These are phyloP conservation scores for Cataglyphis cursor DNA, from an alignment of 2,888 invertebrate genomes.

Conservation along the genomic window DNA sequence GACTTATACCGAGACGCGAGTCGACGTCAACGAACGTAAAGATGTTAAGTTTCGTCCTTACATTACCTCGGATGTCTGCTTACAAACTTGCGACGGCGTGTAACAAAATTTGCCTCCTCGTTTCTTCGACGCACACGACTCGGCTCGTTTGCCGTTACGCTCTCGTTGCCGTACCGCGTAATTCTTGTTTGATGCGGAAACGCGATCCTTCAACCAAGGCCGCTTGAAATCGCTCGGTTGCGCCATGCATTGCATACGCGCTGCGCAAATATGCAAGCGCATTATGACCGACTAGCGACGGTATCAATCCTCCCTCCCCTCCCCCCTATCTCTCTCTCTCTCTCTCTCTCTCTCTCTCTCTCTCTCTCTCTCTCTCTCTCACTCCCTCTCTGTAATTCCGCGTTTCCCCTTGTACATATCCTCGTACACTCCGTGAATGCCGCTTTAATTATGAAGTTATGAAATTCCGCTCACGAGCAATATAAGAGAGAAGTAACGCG, in stretches of 20 bases:
- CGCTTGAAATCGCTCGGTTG: conserved; percentile 68
- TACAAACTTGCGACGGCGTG: conserved; percentile 46
- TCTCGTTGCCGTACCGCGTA: conserved; percentile 67
- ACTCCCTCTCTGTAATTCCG: background rate
- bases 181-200: conserved; percentile 73
- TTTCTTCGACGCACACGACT: conserved; percentile 68
- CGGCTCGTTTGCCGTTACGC: conserved; percentile 74
- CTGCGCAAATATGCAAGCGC: conserved; percentile 66
- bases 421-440: conserved; percentile 51
- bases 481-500: conserved; percentile 18
- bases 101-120: conserved; percentile 58
- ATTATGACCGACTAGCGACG: conserved; percentile 68
- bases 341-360: background rate
- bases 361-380: background rate
- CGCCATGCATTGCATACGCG: conserved; percentile 56
- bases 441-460: conserved; percentile 68
- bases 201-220: conserved; percentile 51
- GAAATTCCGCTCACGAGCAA: conserved; percentile 62
- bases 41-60: conserved; percentile 25
- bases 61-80: conserved; percentile 30
- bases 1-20: background rate
- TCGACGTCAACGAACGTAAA: conserved; percentile 2
- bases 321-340: background rate
- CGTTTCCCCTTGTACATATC: conserved; percentile 1
- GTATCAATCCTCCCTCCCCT: conserved; percentile 24